phyloP scores from a whole-genome alignment of 2,888 invertebrate genomes.

The Campoplex nolae region DNA sequence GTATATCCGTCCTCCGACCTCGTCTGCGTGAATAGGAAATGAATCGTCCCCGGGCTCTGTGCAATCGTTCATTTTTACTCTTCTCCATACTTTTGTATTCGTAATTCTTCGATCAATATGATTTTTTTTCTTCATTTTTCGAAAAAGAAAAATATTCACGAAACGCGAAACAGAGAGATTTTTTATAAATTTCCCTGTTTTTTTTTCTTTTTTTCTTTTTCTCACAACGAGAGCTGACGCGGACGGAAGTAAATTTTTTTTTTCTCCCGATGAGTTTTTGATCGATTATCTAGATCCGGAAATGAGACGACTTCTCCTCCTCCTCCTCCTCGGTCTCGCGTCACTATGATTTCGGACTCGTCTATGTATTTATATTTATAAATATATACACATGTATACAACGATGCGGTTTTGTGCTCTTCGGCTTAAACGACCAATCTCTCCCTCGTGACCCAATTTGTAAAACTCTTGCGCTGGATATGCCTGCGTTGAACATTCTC shows the following conservation, averaged over 20 bases:
- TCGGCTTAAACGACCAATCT: slow-evolving; percentile 78
- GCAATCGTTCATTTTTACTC: slow-evolving; percentile 39
- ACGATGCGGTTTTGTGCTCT: slow-evolving; percentile 51
- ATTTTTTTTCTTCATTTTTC: not conserved
- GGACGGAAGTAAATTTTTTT: not conserved
- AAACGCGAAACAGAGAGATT: too few species aligned
- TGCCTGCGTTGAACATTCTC: slow-evolving; percentile 23
- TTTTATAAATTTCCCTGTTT: too few species aligned
- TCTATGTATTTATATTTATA: not conserved
- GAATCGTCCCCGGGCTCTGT: slow-evolving; percentile 36
- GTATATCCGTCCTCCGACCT: slow-evolving; percentile 58
- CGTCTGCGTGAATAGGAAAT: slow-evolving; percentile 54
- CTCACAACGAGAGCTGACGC: not conserved
- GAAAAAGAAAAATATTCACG: too few species aligned
- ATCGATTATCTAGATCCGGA: slow-evolving; percentile 31
- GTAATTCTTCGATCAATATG: too few species aligned
- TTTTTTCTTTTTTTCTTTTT: not conserved
- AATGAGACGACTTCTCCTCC: slow-evolving; percentile 18
- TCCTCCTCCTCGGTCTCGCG: slow-evolving; percentile 12
- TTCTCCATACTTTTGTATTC: slow-evolving; percentile 23
- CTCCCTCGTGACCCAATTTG: slow-evolving; percentile 82
- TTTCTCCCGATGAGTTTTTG: slow-evolving; percentile 29
- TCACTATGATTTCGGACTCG: slow-evolving; percentile 42
- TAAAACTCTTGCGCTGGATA: slow-evolving; percentile 66
- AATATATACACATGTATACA: not conserved